Evolutionary conservation across 37 sponge, comb jelly and placozoan species (phyloP), one percentile per base, ranked within the genome.

Genomic region (Mnemiopsis leidyi): DNA sequence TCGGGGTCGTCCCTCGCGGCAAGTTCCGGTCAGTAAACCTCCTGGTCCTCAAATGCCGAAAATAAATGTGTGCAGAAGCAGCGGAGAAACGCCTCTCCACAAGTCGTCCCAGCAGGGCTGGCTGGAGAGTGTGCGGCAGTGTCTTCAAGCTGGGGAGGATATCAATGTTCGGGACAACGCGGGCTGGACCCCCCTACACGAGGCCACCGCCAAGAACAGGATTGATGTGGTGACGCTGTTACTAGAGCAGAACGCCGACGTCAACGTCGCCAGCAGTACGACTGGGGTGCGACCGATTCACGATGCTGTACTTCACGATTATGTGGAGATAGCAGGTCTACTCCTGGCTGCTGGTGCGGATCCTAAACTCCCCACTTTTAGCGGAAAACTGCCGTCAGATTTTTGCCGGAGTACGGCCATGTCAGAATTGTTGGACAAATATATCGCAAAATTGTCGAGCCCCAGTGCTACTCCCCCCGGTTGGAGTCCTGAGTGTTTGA

Each of bases 151-250:
- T 23, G 90, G 90, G 48, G 90, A 85, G 90, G 29, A 85, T 85
- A 26, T 85, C 90, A 85, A 85, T 61, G 61, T 85, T 20, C 24
- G 61, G 39, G 90, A 85, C n/a, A 85, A 85, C 24, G 90, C 90
- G 0, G 90, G 90, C 24, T 85, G 90, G 90, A 85, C 90, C 30
- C 90, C 90, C 23, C 90, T 85, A 1, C 90, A 85, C 90, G 90
- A 85, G 48, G 90, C 90, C 3, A 40, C 61, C 7, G 90, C 90
- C n/a, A 85, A 85, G 90, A 85, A 40, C 21, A 85, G 90, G 90
- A 61, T 85, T n/a, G 61, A 85, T 23, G 90, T 85, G 23, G 90
- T 85, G 26, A n/a, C 33, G 25, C n/a, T 85, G 30, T 33, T 85
- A 13, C 30, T 85, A 7, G 28, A 38, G n/a, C 90, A 40, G 3